phyloP scores from a whole-genome alignment of 1,140 invertebrate species.

The Odontomachus brunneus region DNA sequence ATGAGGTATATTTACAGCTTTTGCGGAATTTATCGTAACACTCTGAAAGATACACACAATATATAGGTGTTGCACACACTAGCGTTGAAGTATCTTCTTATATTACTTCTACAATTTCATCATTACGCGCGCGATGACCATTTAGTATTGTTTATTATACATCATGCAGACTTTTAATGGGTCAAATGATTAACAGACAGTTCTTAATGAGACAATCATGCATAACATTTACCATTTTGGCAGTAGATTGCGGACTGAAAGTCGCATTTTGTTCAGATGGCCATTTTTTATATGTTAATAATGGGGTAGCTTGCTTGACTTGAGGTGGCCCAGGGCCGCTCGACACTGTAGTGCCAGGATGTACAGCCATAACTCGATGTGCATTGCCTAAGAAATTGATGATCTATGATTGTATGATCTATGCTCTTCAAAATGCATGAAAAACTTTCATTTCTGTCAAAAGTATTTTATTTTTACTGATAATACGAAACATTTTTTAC shows the following conservation, averaged over 20 bases:
- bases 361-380: slow-evolving; percentile 64
- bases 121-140: not conserved
- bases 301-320: slow-evolving; percentile 54
- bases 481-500: not conserved
- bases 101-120: not conserved
- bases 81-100: slow-evolving; percentile 15
- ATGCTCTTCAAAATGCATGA: slow-evolving; percentile 14
- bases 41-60: slow-evolving; percentile 67
- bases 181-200: not conserved
- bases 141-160: not conserved
- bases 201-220: not conserved
- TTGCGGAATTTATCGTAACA: slow-evolving; percentile 74
- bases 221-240: slow-evolving; percentile 76
- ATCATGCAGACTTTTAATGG: slow-evolving; percentile 1
- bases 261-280: slow-evolving; percentile 67
- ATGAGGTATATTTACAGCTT: slow-evolving; percentile 76
- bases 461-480: not conserved
- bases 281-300: slow-evolving; percentile 75
- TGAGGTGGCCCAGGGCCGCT: slow-evolving; percentile 78
- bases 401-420: not conserved
- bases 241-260: slow-evolving; percentile 74
- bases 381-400: slow-evolving; percentile 63
- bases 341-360: slow-evolving; percentile 69
- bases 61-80: not conserved
- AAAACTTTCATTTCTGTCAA: not conserved